Base-by-base conservation (phyloP, 2,888 invertebrate genomes). In the Apodemia mormo region DNA sequence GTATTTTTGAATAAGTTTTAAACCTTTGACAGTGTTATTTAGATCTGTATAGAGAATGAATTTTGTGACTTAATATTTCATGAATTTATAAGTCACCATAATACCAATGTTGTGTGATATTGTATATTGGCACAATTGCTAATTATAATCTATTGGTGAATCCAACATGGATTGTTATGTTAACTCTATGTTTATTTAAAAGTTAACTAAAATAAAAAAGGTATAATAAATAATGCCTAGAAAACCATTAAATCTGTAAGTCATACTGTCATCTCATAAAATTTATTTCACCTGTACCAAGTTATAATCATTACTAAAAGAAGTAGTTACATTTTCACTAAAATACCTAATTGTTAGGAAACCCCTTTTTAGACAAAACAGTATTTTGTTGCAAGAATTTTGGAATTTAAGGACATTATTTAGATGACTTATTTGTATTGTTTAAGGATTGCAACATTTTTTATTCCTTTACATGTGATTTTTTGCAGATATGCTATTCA, bases 1-100 rank as follows among this genome's bases (percentile, higher is more conserved):
- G 83, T 87, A 88, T 90, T 89, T 90, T 90, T 86, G 86, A 90
- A 89, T 91, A 92, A 92, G 92, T 90, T 92, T 90, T 89, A 91
- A 91, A 85, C 83, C 83, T 82, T 87, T 86, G 89, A 91, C 89
- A 86, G 81, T 85, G 82, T 86, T 82, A 82, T 83, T 82, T 79
- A 83, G 85, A 85, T 82, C 82, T 90, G 49, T 49, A 87, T 81
- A 88, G 84, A 84, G 83, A 86, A 88, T 85, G 87, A 89, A 89
- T 92, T 91, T 89, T 89, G 87, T 87, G 85, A 83, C 81, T 82
- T 80, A 78, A 79, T 78, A 30, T 81, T 78, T 73, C 77, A 77
- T 73, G 73, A 82, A 78, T 82, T 81, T 79, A 82, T 78, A 80
- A 82, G 81, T 80, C 85, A 82, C 82, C 83, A 82, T 83, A 85